A percentile compares a stretch with the other conserved stretches of the same genome.
Conservation (phyloP, 2,888 invertebrate genomes). For the Drosophila stalkeri region DNA sequence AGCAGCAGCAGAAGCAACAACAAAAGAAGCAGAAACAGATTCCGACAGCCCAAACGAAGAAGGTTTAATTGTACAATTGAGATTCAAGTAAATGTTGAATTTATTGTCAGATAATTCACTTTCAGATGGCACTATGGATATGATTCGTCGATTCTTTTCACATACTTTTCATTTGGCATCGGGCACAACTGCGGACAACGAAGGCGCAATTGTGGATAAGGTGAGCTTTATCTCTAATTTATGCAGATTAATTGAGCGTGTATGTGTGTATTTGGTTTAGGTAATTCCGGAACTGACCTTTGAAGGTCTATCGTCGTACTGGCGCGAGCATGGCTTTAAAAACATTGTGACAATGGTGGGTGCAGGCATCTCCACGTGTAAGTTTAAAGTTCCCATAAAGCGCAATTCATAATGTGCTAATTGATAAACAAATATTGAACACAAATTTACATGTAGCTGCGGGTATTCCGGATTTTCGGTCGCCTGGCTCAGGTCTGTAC, state of each 20-base stretch:
- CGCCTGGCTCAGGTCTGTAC: constrained; percentile 96
- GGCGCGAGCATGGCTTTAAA: constrained; percentile 90
- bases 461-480: constrained; percentile 98
- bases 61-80: constrained; percentile 25
- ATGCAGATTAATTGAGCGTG: background rate
- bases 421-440: background rate
- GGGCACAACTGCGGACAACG: constrained; percentile 46
- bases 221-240: constrained; percentile 33
- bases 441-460: constrained; percentile 70
- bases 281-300: constrained; percentile 90
- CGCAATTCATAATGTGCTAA: background rate
- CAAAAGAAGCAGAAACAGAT: constrained; percentile 21
- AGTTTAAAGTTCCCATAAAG: constrained; percentile 84
- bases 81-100: constrained; percentile 13
- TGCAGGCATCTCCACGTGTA: constrained; percentile 98
- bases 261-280: constrained; percentile 71
- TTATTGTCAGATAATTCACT: constrained; percentile 17
- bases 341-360: constrained; percentile 97
- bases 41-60: constrained; percentile 34
- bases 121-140: constrained; percentile 87
- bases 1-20: constrained; percentile 5
- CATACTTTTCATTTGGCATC: constrained; percentile 87
- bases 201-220: constrained; percentile 51
- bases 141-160: constrained; percentile 88
- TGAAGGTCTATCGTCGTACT: constrained; percentile 92